Evolutionary conservation across 2,888 invertebrate genomes (phyloP), one percentile per base, ranked within the genome.

Genomic region (Phyto melanocephala): DNA sequence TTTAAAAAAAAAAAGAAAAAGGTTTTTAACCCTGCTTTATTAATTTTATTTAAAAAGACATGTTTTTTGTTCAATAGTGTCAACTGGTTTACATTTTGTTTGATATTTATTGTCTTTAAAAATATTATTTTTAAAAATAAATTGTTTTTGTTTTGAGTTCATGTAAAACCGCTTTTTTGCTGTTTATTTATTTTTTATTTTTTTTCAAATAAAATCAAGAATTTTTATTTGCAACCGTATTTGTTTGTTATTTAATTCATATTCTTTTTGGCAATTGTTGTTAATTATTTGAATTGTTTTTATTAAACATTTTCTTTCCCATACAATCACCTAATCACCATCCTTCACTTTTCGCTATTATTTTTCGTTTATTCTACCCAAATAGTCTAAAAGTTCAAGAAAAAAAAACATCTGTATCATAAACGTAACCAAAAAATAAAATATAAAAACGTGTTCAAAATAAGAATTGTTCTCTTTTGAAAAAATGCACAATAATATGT

Each of bases 151-250:
- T 67, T 75, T 74, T 58, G 28, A 45, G 56, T 79, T 75, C 78
- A 79, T 71, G 82, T 67, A 60, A 71, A 82, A 82, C 79, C 20
- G 24, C 82, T 79, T 78, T 78, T 68, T 70, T n/a, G n/a, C n/a
- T n/a, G n/a, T n/a, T n/a, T n/a, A n/a, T n/a, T n/a, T n/a, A n/a
- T 28, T 42, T 10, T 28, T 35, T 54, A 37, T 45, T 40, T 37
- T 37, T 58, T 20, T 28, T 28, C 6, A 5, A 28, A 28, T 28
- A 5, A 28, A 5, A 5, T 28, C 6, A 28, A 28, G 28, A 28
- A 3, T n/a, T n/a, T 28, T 28, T 28, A 28, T 28, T 28, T 28
- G 3, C 58, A 70, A 42, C n/a, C 42, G 37, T 58, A 68, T 68
- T 74, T 52, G 50, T 63, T 67, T 62, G 17, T 50, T 58, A 58